These are phyloP conservation scores for Ictidomys tridecemlineatus DNA, from an alignment of 2,113 vertebrate genomes.

Conservation along the genomic window DNA sequence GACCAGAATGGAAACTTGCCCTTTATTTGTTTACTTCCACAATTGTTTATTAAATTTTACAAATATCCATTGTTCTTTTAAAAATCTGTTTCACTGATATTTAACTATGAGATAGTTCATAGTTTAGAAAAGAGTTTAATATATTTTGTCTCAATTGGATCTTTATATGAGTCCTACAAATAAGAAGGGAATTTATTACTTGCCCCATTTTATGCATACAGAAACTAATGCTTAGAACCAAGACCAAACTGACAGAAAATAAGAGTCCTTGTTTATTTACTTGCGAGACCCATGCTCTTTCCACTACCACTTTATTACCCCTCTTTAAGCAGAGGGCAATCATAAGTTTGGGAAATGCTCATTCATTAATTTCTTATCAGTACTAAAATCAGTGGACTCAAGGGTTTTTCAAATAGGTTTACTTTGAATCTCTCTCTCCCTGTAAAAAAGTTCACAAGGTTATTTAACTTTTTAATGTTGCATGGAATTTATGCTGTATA, in stretches of 20 bases:
- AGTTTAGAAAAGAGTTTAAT: conserved; percentile 22
- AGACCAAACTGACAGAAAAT: not conserved
- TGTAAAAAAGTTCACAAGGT: conserved; percentile 69
- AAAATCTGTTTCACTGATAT: not conserved
- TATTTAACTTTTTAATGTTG: conserved; percentile 78
- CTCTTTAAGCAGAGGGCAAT: not conserved
- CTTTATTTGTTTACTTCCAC: conserved; percentile 10
- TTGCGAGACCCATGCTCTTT: not conserved
- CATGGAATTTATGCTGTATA: conserved; percentile 60
- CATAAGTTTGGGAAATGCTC: not conserved
- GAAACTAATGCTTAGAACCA: conserved; percentile 26
- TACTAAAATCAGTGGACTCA: conserved; percentile 54
- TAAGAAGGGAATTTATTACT: not conserved
- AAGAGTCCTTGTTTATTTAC: not conserved
- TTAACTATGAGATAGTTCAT: not conserved
- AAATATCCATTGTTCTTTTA: not conserved
- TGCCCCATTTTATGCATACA: conserved; percentile 19
- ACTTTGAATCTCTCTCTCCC: conserved; percentile 43
- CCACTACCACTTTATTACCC: not conserved
- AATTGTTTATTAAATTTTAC: not conserved
- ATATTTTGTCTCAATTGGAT: conserved; percentile 1
- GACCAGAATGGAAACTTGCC: not conserved
- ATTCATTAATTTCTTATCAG: conserved; percentile 21
- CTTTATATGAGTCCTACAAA: not conserved
- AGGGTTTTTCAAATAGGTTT: conserved; percentile 47